A percentile compares a stretch with the other conserved stretches of the same genome.
Conservation (phyloP, 2,797 vertebrate genomes). For the Micropoecilia bifurca region DNA sequence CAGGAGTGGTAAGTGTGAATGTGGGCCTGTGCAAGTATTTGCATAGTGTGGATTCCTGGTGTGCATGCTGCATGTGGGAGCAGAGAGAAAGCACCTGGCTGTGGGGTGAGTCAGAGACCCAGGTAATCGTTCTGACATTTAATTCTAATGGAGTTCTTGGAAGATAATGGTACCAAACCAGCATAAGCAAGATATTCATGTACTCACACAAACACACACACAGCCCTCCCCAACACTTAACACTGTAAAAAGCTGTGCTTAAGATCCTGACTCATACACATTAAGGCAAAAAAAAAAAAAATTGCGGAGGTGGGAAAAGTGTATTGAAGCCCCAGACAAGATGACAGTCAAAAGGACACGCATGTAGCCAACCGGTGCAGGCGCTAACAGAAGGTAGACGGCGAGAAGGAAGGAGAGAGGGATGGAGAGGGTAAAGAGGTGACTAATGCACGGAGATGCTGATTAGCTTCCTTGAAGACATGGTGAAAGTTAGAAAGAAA, state of each 20-base stretch:
- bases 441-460: constrained; percentile 65
- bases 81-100: constrained; percentile 79
- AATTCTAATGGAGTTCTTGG: constrained; percentile 68
- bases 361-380: constrained; percentile 50
- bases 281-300: constrained; percentile 44
- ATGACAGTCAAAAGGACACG: constrained; percentile 72
- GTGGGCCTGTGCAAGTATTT: constrained; percentile 30
- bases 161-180: constrained; percentile 70
- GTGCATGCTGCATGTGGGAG: constrained; percentile 67
- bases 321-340: constrained; percentile 58
- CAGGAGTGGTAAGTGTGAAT: constrained; percentile 23
- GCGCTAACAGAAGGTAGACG: constrained; percentile 52
- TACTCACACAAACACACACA: constrained; percentile 15
- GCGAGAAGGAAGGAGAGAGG: constrained; percentile 30
- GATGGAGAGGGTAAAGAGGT: constrained; percentile 55
- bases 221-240: constrained; percentile 55
- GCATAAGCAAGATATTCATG: constrained; percentile 44
- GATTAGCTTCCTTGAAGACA: constrained; percentile 62
- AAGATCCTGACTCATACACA: constrained; percentile 70
- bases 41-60: constrained; percentile 65
- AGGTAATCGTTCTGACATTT: constrained; percentile 83
- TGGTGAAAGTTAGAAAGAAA: constrained; percentile 47
- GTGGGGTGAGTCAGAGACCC: constrained; percentile 77
- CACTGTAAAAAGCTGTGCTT: constrained; percentile 57
- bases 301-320: constrained; percentile 64